Percentiles rank a stretch among this genome's conserved stretches.
Evolutionary conservation across 1,140 invertebrate species (phyloP).

Genomic region (Bactericera cockerelli): DNA sequence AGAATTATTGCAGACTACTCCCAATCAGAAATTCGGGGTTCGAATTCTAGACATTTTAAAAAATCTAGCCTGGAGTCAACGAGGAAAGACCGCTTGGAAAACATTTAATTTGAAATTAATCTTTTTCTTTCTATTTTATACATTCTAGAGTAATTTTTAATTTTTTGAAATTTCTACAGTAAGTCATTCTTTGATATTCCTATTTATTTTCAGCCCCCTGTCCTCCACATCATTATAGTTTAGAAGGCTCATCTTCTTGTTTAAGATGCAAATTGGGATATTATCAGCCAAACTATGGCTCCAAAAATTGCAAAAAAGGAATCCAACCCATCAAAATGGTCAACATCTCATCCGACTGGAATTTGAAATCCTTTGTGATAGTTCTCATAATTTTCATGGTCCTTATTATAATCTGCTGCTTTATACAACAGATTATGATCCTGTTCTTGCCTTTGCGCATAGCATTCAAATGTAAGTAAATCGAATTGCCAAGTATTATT

Average conservation of each 20-base stretch:
- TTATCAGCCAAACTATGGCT: conserved; percentile 5
- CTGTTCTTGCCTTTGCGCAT: not conserved
- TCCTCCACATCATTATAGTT: not conserved
- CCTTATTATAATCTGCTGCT: not conserved
- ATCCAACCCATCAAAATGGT: not conserved
- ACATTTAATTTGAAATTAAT: too few species aligned
- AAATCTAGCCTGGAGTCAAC: too few species aligned
- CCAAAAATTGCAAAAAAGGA: not conserved
- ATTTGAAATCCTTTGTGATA: not conserved
- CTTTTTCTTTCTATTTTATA: too few species aligned
- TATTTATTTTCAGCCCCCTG: not conserved
- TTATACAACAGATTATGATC: not conserved
- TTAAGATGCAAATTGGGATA: not conserved
- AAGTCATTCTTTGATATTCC: too few species aligned
- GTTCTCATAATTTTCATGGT: not conserved
- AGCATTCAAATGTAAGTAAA: not conserved
- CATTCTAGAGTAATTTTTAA: too few species aligned
- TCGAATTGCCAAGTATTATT: too few species aligned
- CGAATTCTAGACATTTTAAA: too few species aligned
- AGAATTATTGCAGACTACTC: too few species aligned
- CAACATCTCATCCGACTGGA: not conserved
- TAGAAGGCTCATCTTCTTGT: not conserved
- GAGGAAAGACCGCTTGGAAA: too few species aligned
- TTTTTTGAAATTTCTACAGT: too few species aligned
- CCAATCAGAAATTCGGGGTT: too few species aligned